Conservation (phyloP, 2,888 invertebrate species). For the Latheticus oryzae region DNA sequence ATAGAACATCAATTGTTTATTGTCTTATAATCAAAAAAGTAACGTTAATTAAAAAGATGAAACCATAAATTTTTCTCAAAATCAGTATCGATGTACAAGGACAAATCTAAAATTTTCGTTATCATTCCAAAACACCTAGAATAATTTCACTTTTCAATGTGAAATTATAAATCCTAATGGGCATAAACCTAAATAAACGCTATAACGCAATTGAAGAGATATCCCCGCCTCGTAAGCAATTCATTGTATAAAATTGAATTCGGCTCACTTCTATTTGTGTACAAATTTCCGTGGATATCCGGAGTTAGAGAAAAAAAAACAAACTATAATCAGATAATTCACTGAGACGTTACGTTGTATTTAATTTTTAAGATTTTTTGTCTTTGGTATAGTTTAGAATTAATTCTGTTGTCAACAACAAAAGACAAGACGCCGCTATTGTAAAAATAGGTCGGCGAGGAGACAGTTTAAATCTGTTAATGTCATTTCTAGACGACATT, state of each 20-base stretch:
- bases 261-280: slow-evolving; percentile 30
- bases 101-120: too few relatives aligned
- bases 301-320: slow-evolving; percentile 10
- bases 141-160: too few relatives aligned
- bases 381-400: not conserved
- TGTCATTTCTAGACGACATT: too few relatives aligned
- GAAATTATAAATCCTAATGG: too few relatives aligned
- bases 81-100: too few relatives aligned
- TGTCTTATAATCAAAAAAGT: too few relatives aligned
- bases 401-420: slow-evolving; percentile 12
- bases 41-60: too few relatives aligned
- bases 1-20: too few relatives aligned
- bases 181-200: slow-evolving; percentile 31
- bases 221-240: slow-evolving; percentile 12
- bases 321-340: slow-evolving; percentile 21
- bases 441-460: slow-evolving; percentile 13
- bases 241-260: slow-evolving; percentile 27
- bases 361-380: slow-evolving; percentile 11
- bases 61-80: too few relatives aligned
- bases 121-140: too few relatives aligned
- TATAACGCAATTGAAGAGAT: slow-evolving; percentile 31
- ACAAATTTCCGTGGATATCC: slow-evolving; percentile 29
- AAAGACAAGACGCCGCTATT: slow-evolving; percentile 13
- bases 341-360: slow-evolving; percentile 28
- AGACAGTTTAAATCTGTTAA: slow-evolving; percentile 4